Conservation (phyloP, 2,113 vertebrate species). For the Macrotus californicus region DNA sequence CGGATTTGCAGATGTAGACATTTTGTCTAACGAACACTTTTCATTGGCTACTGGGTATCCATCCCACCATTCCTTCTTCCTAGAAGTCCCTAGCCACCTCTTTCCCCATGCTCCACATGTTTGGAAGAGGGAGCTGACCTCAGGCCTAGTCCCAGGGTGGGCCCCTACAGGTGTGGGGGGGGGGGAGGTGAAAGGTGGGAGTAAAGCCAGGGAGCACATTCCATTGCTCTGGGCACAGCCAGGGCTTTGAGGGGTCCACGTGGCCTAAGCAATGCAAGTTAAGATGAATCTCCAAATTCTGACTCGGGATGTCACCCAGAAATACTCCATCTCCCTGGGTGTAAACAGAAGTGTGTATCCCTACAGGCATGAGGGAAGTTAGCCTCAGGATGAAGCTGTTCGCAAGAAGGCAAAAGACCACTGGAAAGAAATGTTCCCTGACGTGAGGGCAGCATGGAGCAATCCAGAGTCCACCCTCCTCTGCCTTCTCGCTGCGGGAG, state of each 20-base stretch:
- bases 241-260: not conserved
- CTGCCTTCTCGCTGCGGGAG: not conserved
- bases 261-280: not conserved
- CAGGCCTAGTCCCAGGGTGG: too few relatives aligned
- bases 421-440: not conserved
- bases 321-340: not conserved
- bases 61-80: not conserved
- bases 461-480: not conserved
- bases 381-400: not conserved
- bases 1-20: not conserved
- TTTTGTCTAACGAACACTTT: not conserved
- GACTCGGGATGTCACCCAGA: not conserved
- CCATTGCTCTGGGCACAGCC: not conserved
- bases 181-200: accelerated
- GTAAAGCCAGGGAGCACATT: not conserved
- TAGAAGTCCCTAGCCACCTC: not conserved
- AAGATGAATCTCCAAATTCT: not conserved
- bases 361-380: not conserved
- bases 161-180: accelerated
- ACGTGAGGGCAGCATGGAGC: not conserved
- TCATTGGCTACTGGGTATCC: not conserved
- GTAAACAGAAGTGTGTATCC: not conserved
- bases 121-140: not conserved
- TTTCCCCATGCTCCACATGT: not conserved
- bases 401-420: not conserved